These are phyloP conservation scores for Diceros bicornis DNA, from an alignment of 2,797 vertebrate species.

Conservation along the genomic window DNA sequence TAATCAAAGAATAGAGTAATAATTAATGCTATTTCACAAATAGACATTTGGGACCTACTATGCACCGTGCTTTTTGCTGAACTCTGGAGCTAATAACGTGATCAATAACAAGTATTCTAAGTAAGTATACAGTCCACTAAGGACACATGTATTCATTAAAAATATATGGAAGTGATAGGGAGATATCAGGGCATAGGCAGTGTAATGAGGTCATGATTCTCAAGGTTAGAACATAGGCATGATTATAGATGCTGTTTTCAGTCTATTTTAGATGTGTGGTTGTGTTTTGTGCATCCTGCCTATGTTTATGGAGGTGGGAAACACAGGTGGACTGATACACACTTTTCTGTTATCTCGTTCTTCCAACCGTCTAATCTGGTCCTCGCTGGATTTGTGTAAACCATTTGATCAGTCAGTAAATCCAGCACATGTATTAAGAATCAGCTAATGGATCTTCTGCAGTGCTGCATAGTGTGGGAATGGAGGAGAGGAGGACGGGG, in stretches of 20 bases:
- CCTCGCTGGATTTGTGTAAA: neutral
- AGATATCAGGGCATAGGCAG: neutral
- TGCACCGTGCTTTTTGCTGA: neutral
- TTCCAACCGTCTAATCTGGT: neutral
- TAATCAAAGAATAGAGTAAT: neutral
- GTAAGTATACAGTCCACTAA: neutral
- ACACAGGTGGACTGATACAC: neutral
- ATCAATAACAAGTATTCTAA: neutral
- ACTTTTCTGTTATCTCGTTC: neutral
- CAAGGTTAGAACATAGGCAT: neutral
- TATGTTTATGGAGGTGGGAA: neutral
- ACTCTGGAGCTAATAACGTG: neutral
- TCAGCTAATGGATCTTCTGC: neutral
- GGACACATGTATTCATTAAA: neutral
- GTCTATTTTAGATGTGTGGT: neutral
- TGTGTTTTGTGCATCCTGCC: neutral
- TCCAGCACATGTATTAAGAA: neutral
- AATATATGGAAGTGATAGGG: neutral
- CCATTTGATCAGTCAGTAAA: neutral
- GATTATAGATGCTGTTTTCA: neutral
- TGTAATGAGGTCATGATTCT: neutral
- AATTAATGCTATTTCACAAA: slow-evolving; percentile 12
- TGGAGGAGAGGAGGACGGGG: too few relatives aligned
- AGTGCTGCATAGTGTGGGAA: neutral
- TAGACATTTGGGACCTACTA: neutral